Base-by-base conservation (phyloP, 2,888 invertebrate genomes). In the Chalcosyrphus nemorum region DNA sequence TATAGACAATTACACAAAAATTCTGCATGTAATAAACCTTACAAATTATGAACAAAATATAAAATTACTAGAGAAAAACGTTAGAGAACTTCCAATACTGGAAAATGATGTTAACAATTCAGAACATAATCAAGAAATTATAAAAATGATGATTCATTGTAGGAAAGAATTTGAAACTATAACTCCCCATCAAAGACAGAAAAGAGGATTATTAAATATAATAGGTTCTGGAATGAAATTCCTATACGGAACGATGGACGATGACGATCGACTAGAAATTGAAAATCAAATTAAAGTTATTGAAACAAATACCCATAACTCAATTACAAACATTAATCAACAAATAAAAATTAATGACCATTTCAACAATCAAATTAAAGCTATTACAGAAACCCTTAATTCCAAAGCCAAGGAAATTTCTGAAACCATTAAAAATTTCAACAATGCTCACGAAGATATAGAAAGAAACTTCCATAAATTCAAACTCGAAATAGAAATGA, bases 181-280 rank as follows among this genome's bases (percentile, higher is more conserved):
- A n/a, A n/a, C n/a, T n/a, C n/a, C n/a, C n/a, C n/a, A n/a, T n/a
- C n/a, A 47, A 7, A 65, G 38, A 17, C 32, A 50, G 9, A 68
- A 54, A 43, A 43, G 54, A 56, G 56, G 56, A 56, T 11, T 72
- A 19, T 29, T 52, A 2, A 61, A 59, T 43, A 52, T 47, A 3
- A 1, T 71, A 71, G 70, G 70, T 9, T 19, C 57, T 47, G 59
- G 45, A 19, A 15, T 56, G 45, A 70, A 70, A 32, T 56, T 70
- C 41, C 9, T 70, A 47, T 70, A 35, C 7, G 70, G 57, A 21
- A 71, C 59, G 4, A 71, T 71, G 59, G 71, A 59, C n/a, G 41
- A 71, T 24, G 27, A 71, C 5, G 59, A 59, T 6, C 13, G 59
- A 2, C 2, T 24, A 59, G 59, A 35, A 2, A 70, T 59, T 7